These are phyloP conservation scores for Anagyrus pseudococci DNA, from an alignment of 2,888 invertebrate genomes.

Conservation along the genomic window DNA sequence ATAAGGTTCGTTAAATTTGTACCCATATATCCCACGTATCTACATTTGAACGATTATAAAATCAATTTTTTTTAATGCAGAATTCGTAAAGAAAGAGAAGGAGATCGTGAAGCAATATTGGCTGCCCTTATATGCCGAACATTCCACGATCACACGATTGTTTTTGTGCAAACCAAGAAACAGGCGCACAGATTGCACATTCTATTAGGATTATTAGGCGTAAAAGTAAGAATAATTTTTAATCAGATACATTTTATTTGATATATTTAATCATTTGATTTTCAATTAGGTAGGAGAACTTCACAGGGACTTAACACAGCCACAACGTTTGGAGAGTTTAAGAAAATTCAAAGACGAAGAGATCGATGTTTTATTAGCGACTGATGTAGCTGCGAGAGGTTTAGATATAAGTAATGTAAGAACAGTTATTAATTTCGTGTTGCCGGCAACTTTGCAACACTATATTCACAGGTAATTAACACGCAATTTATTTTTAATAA, in stretches of 20 bases:
- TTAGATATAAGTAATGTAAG: conserved; percentile 96
- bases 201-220: conserved; percentile 85
- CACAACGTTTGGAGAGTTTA: conserved; percentile 89
- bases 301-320: conserved; percentile 96
- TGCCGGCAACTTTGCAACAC: conserved; percentile 93
- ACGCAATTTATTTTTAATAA: not conserved
- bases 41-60: not conserved
- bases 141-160: conserved; percentile 89
- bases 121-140: conserved; percentile 85
- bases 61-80: conserved; percentile 58
- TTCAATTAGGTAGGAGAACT: conserved; percentile 77
- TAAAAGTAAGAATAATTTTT: conserved; percentile 70
- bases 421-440: conserved; percentile 95
- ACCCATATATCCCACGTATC: not conserved
- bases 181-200: conserved; percentile 95
- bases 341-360: conserved; percentile 86
- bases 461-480: conserved; percentile 84
- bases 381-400: conserved; percentile 93
- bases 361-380: conserved; percentile 88
- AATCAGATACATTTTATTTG: conserved; percentile 32
- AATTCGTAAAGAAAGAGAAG: conserved; percentile 87
- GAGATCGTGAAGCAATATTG: conserved; percentile 89
- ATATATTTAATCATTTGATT: not conserved
- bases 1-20: conserved; percentile 66
- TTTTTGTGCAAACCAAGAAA: conserved; percentile 96